These are phyloP conservation scores for Lypha dubia DNA, from an alignment of 2,888 invertebrate genomes.

Conservation along the genomic window DNA sequence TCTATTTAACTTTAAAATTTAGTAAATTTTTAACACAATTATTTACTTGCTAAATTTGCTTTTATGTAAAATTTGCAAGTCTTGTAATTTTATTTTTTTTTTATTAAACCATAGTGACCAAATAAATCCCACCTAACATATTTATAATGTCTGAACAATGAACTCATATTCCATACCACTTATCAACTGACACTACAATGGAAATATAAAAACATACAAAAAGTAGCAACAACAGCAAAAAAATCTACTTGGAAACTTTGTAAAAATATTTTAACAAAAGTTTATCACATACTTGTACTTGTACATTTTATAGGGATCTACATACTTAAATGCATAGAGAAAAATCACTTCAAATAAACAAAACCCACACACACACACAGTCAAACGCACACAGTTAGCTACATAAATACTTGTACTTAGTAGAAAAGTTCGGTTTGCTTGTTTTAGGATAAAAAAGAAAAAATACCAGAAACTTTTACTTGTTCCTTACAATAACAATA, in stretches of 20 bases:
- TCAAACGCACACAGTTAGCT: neutral
- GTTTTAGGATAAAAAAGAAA: slow-evolving; percentile 36
- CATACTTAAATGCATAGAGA: slow-evolving; percentile 66
- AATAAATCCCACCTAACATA: slow-evolving; percentile 63
- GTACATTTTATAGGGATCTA: slow-evolving; percentile 59
- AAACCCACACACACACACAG: slow-evolving; percentile 12
- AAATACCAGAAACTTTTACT: slow-evolving; percentile 55
- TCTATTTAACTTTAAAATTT: neutral
- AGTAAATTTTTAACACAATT: slow-evolving; percentile 30
- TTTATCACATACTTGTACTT: slow-evolving; percentile 65
- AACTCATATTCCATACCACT: slow-evolving; percentile 59
- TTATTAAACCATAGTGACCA: slow-evolving; percentile 58
- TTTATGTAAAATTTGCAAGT: slow-evolving; percentile 30
- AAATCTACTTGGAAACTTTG: slow-evolving; percentile 64
- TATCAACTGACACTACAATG: slow-evolving; percentile 45
- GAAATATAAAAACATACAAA: slow-evolving; percentile 42
- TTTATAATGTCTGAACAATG: slow-evolving; percentile 71
- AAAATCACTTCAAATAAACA: slow-evolving; percentile 61
- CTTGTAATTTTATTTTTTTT: slow-evolving; percentile 2
- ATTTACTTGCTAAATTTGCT: slow-evolving; percentile 41
- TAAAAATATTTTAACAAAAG: slow-evolving; percentile 71
- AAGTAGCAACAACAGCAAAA: slow-evolving; percentile 1
- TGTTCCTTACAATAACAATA: slow-evolving; percentile 69
- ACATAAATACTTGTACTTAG: slow-evolving; percentile 16
- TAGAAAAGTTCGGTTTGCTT: slow-evolving; percentile 46